A percentile compares a stretch with the other conserved stretches of the same genome.
phyloP scores from a whole-genome alignment of 2,797 vertebrate species.

The Buphagus erythrorhynchus region DNA sequence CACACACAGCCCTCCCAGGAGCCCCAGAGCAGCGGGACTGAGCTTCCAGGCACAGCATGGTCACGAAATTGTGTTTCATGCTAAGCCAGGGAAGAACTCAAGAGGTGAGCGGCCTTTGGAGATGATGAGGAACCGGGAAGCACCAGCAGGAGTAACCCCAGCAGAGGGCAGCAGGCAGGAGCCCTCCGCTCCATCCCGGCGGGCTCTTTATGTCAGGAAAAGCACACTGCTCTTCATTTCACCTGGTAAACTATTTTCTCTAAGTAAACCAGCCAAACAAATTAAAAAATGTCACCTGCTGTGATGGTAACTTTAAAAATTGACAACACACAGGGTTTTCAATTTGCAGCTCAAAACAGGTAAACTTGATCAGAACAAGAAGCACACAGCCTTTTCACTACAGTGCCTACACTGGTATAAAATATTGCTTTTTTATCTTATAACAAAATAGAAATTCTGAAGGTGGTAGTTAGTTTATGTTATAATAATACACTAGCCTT shows the following conservation, averaged over 20 bases:
- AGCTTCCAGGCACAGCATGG: accelerated
- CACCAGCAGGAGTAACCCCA: not conserved
- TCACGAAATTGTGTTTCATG: not conserved
- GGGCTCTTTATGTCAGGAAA: not conserved
- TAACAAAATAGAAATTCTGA: not conserved
- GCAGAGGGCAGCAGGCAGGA: constrained; percentile 57
- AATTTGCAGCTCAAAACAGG: not conserved
- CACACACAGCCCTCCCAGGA: accelerated
- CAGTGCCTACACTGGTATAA: not conserved
- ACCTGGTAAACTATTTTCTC: not conserved
- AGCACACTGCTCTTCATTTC: not conserved
- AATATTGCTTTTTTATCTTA: not conserved
- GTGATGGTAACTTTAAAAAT: accelerated
- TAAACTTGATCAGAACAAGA: not conserved
- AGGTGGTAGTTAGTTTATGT: not conserved
- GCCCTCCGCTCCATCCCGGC: accelerated
- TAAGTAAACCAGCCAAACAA: not conserved
- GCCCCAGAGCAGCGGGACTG: not conserved
- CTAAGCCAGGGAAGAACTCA: not conserved
- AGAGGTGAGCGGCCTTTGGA: not conserved
- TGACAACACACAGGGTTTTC: not conserved
- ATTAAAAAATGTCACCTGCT: not conserved
- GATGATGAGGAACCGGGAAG: not conserved
- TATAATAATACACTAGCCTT: not conserved
- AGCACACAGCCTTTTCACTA: not conserved